Percentiles rank a stretch among this genome's conserved stretches.
Evolutionary conservation across 2,888 invertebrate species (phyloP).

Genomic region (Ligdia adustata): DNA sequence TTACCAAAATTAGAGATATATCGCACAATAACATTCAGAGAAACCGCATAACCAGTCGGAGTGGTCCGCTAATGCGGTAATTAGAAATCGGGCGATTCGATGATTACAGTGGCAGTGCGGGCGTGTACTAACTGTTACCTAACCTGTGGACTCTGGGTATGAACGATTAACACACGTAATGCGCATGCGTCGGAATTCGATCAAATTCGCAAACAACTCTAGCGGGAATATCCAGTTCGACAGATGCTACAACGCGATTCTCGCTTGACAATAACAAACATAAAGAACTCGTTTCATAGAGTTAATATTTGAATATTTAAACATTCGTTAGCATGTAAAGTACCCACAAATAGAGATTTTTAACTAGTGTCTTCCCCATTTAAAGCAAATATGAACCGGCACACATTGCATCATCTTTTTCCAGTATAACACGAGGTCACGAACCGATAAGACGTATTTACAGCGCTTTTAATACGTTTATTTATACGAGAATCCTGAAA

Average conservation of each 20-base stretch:
- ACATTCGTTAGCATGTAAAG: conserved; percentile 4
- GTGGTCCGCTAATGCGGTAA: conserved; percentile 39
- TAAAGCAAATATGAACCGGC: conserved; percentile 25
- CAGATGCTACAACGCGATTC: conserved; percentile 30
- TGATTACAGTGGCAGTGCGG: neutral
- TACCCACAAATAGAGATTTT: conserved; percentile 16
- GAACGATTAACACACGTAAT: conserved; percentile 36
- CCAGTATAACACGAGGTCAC: conserved; percentile 48
- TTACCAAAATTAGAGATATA: conserved; percentile 28
- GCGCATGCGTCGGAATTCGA: conserved; percentile 52
- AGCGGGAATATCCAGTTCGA: conserved; percentile 29
- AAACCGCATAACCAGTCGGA: conserved; percentile 35
- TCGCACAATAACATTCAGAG: conserved; percentile 19
- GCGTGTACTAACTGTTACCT: neutral
- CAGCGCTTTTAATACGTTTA: neutral
- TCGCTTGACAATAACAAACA: conserved; percentile 18
- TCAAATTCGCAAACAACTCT: conserved; percentile 43
- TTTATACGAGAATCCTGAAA: neutral
- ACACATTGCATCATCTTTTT: conserved; percentile 46
- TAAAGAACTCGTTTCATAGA: conserved; percentile 1
- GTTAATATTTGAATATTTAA: conserved; percentile 13
- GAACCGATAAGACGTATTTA: conserved; percentile 49
- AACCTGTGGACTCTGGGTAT: neutral
- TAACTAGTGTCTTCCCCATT: conserved; percentile 7
- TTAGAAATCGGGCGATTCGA: conserved; percentile 50